Evolutionary conservation across 2,888 invertebrate species (phyloP), one percentile per base, ranked within the genome.

Genomic region (Lepidocyrtinus sp.): DNA sequence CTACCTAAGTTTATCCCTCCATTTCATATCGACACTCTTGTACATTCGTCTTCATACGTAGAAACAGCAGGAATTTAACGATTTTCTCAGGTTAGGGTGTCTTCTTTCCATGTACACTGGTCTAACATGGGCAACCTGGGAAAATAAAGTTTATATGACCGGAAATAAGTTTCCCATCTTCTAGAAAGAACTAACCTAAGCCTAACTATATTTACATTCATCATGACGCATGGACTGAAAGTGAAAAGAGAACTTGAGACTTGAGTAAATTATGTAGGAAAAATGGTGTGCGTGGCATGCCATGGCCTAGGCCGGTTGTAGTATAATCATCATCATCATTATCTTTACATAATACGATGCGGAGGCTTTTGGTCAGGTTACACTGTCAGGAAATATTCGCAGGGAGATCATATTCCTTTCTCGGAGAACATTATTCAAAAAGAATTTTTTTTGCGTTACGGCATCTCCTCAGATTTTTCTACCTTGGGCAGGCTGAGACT

Each of bases 171-270:
- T 50, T 50, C 50, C 50, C 50, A 50, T 50, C 50, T 50, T 50
- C 17, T 17, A 50, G 50, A 36, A 36, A 36, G 36, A 36, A n/a
- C n/a, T n/a, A n/a, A 50, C 15, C 50, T 2, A 15, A 15, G 36
- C 12, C 36, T 36, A 36, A 36, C 5, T 50, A n/a, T n/a, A 50
- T 50, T 50, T 50, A 50, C 50, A 50, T 50, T 50, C 50, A 50
- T 50, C 50, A 50, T 50, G 50, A 50, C 12, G 12, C 50, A 50
- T 50, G 50, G 17, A 50, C 12, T 17, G 50, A 50, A 50, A 50
- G 50, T 50, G 50, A 50, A 50, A 50, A 50, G 50, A 50, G 17
- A 50, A 50, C 50, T 50, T 50, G 50, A 50, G 50, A 50, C 50
- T 50, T n/a, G 50, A 17, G 15, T 50, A 50, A 50, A 50, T 50